These are phyloP conservation scores for Trypoxylon attenuatum DNA, from an alignment of 2,888 invertebrate species.

Conservation along the genomic window DNA sequence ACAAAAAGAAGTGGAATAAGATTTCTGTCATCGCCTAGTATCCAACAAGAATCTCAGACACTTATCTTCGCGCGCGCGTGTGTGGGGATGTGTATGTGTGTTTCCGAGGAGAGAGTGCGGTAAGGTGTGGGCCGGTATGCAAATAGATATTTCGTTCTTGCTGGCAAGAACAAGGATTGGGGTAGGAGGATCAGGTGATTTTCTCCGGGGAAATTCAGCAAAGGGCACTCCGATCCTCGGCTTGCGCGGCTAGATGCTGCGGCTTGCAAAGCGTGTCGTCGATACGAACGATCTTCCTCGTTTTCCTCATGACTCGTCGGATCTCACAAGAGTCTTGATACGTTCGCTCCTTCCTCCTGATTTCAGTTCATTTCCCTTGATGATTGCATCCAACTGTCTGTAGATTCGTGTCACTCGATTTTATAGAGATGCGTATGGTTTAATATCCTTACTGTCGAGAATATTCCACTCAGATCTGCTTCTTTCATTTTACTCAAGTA, in stretches of 20 bases:
- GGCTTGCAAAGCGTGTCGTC: conserved; percentile 36
- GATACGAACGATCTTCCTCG: conserved; percentile 37
- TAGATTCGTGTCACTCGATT: too few relatives aligned
- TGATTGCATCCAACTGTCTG: conserved; percentile 22
- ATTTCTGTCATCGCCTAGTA: too few relatives aligned
- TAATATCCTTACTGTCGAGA: too few relatives aligned
- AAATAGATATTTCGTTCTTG: conserved; percentile 59
- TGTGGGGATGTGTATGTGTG: too few relatives aligned
- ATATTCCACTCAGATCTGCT: too few relatives aligned
- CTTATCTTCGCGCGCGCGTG: too few relatives aligned
- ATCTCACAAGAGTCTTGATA: conserved; percentile 2
- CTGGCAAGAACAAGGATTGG: conserved; percentile 50
- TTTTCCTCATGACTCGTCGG: conserved; percentile 4
- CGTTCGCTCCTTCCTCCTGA: conserved; percentile 22
- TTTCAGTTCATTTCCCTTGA: conserved; percentile 48
- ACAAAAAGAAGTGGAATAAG: too few relatives aligned
- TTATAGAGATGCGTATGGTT: too few relatives aligned
- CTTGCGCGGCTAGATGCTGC: too few relatives aligned
- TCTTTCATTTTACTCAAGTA: too few relatives aligned
- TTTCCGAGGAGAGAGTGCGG: conserved; percentile 31
- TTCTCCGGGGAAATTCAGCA: conserved; percentile 57
- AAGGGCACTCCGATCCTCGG: conserved; percentile 46
- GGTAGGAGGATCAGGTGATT: conserved; percentile 56
- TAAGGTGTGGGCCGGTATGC: conserved; percentile 48
- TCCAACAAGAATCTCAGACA: too few relatives aligned